Base-by-base conservation (phyloP, 2,888 invertebrate species). In the Xiphydria camelus region DNA sequence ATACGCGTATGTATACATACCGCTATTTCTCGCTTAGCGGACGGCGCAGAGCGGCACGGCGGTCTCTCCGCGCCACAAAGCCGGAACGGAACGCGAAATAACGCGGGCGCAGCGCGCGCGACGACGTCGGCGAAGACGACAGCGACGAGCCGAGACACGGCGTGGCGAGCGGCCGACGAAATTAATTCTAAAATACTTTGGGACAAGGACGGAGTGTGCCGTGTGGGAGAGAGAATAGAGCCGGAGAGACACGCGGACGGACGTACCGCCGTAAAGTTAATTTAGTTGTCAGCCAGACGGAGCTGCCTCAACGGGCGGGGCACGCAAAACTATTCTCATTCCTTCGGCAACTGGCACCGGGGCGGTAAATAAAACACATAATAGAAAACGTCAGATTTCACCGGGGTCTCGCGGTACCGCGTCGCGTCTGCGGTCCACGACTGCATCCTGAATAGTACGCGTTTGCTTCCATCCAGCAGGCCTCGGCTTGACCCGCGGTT, bases 241-340 rank as follows among this genome's bases (percentile, higher is more conserved):
- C 17, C 14, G 22, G 22, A 38, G 41, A 47, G 47, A 48, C 44
- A 50, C 29, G 26, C 36, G 21, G 35, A 36, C 23, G 36, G 33
- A 35, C 17, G 42, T 25, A 37, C 41, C 23, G 45, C 49, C 43
- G 50, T 63, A 62, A 66, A 66, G 63, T 43, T 43, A 43, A 43
- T 43, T 43, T 43, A 43, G 43, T 38, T 43, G 43, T 43, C 43
- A 43, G 43, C 43, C 43, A 43, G 37, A 43, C 43, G 37, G 32
- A 25, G 25, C 20, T n/a, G n/a, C n/a, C n/a, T 21, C 33, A 31
- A 49, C 43, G 53, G 49, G 45, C 38, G 33, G 47, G 29, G 39
- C 49, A 51, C 53, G 55, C 52, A 35, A 60, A 60, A 60, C 55
- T 57, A 58, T 60, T 57, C 51, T 54, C 60, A 57, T 55, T 60